Base-by-base conservation (phyloP, 2,113 vertebrate genomes). In the Xiphophorus couchianus region DNA sequence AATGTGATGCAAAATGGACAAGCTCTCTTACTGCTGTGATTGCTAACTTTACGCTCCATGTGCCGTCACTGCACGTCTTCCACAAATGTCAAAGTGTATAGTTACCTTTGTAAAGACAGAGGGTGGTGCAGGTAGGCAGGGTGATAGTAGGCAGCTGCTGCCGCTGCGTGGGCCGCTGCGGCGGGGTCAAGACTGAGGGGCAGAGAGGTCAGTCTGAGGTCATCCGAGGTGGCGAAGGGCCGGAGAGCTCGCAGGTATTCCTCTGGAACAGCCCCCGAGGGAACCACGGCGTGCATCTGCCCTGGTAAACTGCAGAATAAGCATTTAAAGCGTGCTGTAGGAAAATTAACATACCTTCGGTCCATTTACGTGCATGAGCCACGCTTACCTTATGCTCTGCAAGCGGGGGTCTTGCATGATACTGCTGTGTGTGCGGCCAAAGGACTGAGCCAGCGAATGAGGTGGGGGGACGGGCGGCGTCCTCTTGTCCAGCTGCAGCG, bases 161-260 rank as follows among this genome's bases (percentile, higher is more conserved):
- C 86, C 1, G 89, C 88, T 1, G 96, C 95, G 0, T 96, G 88
- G 67, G 97, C 95, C 0, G 97, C 96, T 0, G 95, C 86, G 35
- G 96, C 93, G 0, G 96, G 96, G 73, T 97, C 96, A 6, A 99
- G 94, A 74, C 96, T 80, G 1, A 98, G 90, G 13, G 96, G 96
- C 84, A 98, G 78, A 22, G 97, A 96, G 74, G 96, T 93, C 93
- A 98, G 77, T 19, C 97, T 94, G 19, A 98, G 94, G 13, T 98
- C 97, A 71, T 98, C 97, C 0, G 96, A 91, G 0, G 96, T 94
- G 85, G 96, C 93, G 70, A 98, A 99, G 64, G 97, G 97, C 80
- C 96, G 94, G 83, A 98, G 97, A 42, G 96, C 96, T 62, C 97
- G 93, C 80, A 98, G 90, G 86, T 97, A 98, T 77, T 98, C 97